phyloP scores from a whole-genome alignment of 2,113 vertebrate species.

The Girardinichthys multiradiatus region DNA sequence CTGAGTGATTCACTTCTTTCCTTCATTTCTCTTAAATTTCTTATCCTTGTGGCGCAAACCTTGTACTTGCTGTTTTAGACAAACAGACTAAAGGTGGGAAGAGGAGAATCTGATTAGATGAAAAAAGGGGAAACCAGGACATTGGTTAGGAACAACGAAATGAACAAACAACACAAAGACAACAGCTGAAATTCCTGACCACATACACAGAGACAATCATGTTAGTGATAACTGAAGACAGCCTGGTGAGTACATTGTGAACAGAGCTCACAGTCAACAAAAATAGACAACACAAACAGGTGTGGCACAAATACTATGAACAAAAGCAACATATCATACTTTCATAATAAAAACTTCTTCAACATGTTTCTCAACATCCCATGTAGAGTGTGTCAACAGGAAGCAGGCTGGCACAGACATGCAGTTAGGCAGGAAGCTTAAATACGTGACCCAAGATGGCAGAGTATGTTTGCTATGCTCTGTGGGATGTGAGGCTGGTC shows the following conservation, averaged over 20 bases:
- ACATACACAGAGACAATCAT: not conserved
- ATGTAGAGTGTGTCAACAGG: not conserved
- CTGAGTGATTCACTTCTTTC: not conserved
- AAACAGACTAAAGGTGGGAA: not conserved
- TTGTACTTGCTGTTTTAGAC: not conserved
- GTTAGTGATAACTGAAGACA: constrained; percentile 1
- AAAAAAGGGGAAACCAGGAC: not conserved
- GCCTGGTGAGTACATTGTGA: not conserved
- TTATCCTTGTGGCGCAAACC: not conserved
- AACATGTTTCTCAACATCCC: not conserved
- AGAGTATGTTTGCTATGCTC: no score
- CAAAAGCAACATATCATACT: not conserved
- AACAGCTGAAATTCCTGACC: not conserved
- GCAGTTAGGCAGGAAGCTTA: no score
- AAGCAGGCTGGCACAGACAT: not conserved
- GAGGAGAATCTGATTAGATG: not conserved
- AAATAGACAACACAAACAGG: constrained; percentile 1
- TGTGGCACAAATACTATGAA: not conserved
- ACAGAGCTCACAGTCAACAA: not conserved
- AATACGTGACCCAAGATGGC: no score
- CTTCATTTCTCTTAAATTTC: not conserved
- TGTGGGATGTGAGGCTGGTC: no score
- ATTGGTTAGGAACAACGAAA: not conserved
- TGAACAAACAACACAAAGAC: not conserved
- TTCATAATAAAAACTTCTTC: not conserved